phyloP scores from a whole-genome alignment of 1,140 invertebrate species.

The Ceratoteleas bidentatus region DNA sequence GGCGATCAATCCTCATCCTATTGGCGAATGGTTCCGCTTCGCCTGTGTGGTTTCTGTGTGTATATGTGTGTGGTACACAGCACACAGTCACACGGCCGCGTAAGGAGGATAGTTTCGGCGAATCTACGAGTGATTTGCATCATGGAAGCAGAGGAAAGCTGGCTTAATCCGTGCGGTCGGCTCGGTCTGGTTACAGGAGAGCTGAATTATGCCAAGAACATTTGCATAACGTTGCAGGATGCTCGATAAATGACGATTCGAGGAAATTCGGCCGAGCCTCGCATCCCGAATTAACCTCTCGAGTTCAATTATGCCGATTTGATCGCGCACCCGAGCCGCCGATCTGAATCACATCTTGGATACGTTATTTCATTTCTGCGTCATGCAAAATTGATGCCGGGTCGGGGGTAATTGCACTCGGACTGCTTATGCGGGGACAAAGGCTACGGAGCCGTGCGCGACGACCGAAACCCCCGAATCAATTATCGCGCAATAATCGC shows the following conservation, averaged over 20 bases:
- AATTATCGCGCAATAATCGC: conserved; percentile 50
- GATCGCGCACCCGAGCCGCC: conserved; percentile 33
- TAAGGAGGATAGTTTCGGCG: conserved; percentile 57
- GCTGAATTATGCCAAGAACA: conserved; percentile 74
- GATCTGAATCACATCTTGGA: conserved; percentile 59
- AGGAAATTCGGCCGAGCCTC: conserved; percentile 70
- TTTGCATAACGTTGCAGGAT: conserved; percentile 75
- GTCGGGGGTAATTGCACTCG: conserved; percentile 27
- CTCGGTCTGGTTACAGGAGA: conserved; percentile 65
- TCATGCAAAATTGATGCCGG: conserved; percentile 44
- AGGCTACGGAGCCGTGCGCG: conserved; percentile 10
- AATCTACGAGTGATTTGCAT: conserved; percentile 69
- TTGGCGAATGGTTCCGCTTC: conserved; percentile 52
- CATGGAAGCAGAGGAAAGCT: conserved; percentile 70
- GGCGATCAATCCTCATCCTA: conserved; percentile 60
- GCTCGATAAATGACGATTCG: conserved; percentile 76
- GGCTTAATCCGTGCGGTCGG: conserved; percentile 74
- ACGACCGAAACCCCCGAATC: conserved; percentile 30
- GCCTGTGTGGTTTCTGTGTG: no score
- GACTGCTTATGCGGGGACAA: conserved; percentile 31
- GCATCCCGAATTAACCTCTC: conserved; percentile 60
- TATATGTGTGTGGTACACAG: conserved; percentile 21
- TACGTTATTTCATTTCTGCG: conserved; percentile 52
- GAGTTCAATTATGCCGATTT: conserved; percentile 63
- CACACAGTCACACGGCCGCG: conserved; percentile 21